Evolutionary conservation across 1,140 invertebrate species (phyloP), one percentile per base, ranked within the genome.

Genomic region (Dryas iulia): DNA sequence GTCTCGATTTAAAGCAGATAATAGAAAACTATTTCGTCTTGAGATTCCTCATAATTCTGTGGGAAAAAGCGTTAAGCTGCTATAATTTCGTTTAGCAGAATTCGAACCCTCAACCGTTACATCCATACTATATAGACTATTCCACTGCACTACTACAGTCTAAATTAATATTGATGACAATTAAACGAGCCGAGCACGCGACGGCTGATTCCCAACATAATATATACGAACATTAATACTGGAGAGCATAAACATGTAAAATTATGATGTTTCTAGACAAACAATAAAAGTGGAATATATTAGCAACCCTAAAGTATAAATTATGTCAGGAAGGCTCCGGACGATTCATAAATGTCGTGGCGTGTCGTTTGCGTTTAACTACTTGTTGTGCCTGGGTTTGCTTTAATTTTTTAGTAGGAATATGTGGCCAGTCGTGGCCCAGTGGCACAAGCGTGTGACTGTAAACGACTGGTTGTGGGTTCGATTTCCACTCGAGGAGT

Each of bases 221-320:
- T 87, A 83, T 83, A 89, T 82, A 56, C 76, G 54, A 35, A 75
- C 71, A 86, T 90, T 86, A 87, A 88, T 76, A 75, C 78, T 78
- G 77, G 77, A 72, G 74, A 75, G 83, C 79, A 86, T 84, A 86
- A 85, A 87, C 76, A 82, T 79, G 72, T 70, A 76, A 84, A 87
- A 87, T 87, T 84, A 87, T 85, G 82, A 87, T 81, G 81, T 85
- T 75, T 77, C 74, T 79, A 80, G 74, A 74, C 71, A 71, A 76
- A 79, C 78, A 82, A 79, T 83, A 86, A 84, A 84, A 82, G 73
- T 74, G 79, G 82, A 85, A 84, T 86, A 83, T 82, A 83, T 82
- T 82, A 84, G 81, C 86, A 89, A 75, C 87, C 89, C 86, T 89
- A 81, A 66, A 59, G 80, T 74, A 87, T 89, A 89, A 89, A 89